Base-by-base conservation (phyloP, 1,140 invertebrate genomes). In the Oryzaephilus surinamensis region DNA sequence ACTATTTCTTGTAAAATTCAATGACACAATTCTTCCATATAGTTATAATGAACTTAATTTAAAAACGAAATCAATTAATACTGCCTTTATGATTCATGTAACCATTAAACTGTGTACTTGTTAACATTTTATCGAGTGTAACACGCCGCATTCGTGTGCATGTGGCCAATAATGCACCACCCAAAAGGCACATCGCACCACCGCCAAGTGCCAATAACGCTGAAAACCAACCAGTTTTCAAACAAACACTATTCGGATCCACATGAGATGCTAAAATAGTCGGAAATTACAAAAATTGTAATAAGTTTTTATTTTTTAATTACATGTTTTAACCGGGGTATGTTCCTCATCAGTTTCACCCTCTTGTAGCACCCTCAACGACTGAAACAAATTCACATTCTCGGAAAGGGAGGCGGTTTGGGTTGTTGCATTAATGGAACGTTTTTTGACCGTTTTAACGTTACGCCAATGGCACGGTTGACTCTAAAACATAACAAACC, bases 381-480 rank as follows among this genome's bases (percentile, higher is more conserved):
- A 87, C 61, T 92, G 87, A 63, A 89, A 91, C 8, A 93, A 71
- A 54, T 82, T 90, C 4, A 92, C 76, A 55, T 90, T 92, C 63
- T 93, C 87, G 0, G 87, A 91, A 1, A 86, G 62, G 16, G 35
- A 39, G 20, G 39, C 41, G n/a, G 46, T 40, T 14, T 34, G 21
- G 19, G 42, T 30, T 8, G 24, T 23, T 32, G 63, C 57, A 34
- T 60, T 58, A 33, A 69, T 54, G 7, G 73, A 72, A 46, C 84
- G 71, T 52, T 82, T 81, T 4, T 69, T 66, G 11, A 87, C 73
- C 35, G 72, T 77, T 57, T 89, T 89, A 34, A 85, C 75, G 52
- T 90, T 92, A 43, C 87, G 74, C 89, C 89, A 92, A 58, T 93
- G 87, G 57, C 88, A 92, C 3, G 86, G 81, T 66, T 93, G 89